These are phyloP conservation scores for Dendroctonus valens DNA, from an alignment of 1,140 invertebrate genomes.

Conservation along the genomic window DNA sequence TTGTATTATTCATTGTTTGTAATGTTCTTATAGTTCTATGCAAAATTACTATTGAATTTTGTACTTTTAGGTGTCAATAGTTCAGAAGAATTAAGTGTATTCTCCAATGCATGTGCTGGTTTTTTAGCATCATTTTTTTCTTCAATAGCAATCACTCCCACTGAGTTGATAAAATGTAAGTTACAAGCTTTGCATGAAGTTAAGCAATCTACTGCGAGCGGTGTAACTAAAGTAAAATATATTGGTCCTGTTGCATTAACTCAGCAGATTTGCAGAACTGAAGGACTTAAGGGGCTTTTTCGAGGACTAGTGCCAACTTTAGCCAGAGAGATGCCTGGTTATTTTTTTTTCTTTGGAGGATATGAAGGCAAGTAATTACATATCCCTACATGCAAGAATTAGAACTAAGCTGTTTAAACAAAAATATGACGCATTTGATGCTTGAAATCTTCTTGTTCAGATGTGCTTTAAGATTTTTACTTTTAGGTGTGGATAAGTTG, in stretches of 20 bases:
- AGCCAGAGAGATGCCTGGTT: conserved; percentile 96
- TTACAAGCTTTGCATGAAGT: conserved; percentile 94
- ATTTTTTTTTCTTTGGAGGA: conserved; percentile 97
- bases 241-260: conserved; percentile 74
- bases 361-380: conserved; percentile 72
- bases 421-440: too few relatives aligned
- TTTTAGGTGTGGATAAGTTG: too few relatives aligned
- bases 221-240: conserved; percentile 33
- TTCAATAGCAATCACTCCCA: conserved; percentile 93
- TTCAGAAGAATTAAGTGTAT: conserved; percentile 69
- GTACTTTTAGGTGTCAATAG: conserved; percentile 48
- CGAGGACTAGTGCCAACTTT: conserved; percentile 89
- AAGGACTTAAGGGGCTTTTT: conserved; percentile 83
- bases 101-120: conserved; percentile 91
- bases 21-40: too few relatives aligned
- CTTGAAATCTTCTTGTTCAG: too few relatives aligned
- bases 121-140: conserved; percentile 97
- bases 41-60: too few relatives aligned
- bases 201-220: conserved; percentile 43
- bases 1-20: too few relatives aligned
- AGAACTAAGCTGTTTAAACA: not conserved
- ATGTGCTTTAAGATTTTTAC: too few relatives aligned
- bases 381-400: conserved; percentile 30
- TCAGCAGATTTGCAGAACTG: conserved; percentile 68
- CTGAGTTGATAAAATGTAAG: conserved; percentile 96